Evolutionary conservation across 2,888 invertebrate species (phyloP).

Genomic region (Alviniconcha strummeri): DNA sequence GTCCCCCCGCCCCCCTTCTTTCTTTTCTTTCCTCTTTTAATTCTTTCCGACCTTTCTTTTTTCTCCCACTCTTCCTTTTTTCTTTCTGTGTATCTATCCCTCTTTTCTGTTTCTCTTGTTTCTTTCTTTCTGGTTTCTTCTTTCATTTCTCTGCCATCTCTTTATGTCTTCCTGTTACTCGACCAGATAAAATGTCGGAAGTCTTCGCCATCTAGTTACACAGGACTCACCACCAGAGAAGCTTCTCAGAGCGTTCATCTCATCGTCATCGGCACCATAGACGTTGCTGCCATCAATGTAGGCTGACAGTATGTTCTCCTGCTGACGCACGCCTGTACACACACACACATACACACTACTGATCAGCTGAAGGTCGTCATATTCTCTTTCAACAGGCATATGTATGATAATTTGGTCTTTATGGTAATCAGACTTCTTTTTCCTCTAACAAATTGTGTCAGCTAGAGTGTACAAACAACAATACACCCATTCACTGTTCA

Average conservation of each 20-base stretch:
- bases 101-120: too few species aligned
- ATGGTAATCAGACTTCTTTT: too few species aligned
- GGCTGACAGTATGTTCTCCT: constrained; percentile 64
- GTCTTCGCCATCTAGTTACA: too few species aligned
- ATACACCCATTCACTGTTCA: background rate
- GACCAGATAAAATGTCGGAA: background rate
- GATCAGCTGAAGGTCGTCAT: background rate
- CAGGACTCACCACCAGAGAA: background rate
- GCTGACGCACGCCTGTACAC: constrained; percentile 6
- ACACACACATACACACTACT: constrained; percentile 13
- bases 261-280: constrained; percentile 51
- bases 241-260: background rate
- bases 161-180: too few species aligned
- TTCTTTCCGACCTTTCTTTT: too few species aligned
- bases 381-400: background rate
- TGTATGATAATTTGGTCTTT: background rate
- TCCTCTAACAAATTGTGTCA: too few species aligned
- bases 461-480: background rate
- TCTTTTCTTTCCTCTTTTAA: too few species aligned
- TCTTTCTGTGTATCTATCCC: too few species aligned
- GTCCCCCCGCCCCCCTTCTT: too few species aligned
- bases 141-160: too few species aligned
- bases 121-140: too few species aligned
- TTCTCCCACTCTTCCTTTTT: too few species aligned
- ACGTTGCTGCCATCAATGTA: constrained; percentile 85